A percentile compares a stretch with the other conserved stretches of the same genome.
phyloP scores from a whole-genome alignment of 2,888 invertebrate genomes.

The Halocaridina rubra region DNA sequence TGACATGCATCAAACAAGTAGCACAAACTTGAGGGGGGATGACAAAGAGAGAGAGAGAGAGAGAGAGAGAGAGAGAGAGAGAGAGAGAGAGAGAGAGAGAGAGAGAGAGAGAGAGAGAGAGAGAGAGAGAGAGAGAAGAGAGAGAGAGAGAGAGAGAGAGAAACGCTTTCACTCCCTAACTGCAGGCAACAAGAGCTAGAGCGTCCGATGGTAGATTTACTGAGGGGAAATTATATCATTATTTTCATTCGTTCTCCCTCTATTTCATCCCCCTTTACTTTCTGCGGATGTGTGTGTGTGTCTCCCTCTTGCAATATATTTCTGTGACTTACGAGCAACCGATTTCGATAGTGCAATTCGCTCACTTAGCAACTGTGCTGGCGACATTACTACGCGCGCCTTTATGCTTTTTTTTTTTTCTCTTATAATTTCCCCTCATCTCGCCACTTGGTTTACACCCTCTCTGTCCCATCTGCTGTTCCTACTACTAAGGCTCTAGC shows the following conservation, averaged over 20 bases:
- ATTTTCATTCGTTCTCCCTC: not conserved
- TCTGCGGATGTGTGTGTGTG: not conserved
- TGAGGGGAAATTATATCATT: not conserved
- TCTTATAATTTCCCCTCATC: not conserved
- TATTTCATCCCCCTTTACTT: not conserved
- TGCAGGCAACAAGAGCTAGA: not conserved
- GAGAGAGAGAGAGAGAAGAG: not conserved
- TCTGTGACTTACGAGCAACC: not conserved
- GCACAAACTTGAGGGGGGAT: no score
- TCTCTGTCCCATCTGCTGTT: not conserved
- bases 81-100: not conserved
- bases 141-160: not conserved
- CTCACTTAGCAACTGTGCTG: not conserved
- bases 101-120: slow-evolving; percentile 3
- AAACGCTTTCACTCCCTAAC: not conserved
- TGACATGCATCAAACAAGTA: no score
- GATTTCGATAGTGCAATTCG: not conserved
- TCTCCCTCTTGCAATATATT: not conserved
- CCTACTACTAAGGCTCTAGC: not conserved
- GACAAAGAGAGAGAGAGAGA: not conserved
- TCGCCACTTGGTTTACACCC: no score
- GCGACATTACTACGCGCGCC: not conserved
- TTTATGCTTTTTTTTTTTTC: not conserved
- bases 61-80: not conserved
- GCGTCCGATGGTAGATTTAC: not conserved